Conservation (phyloP, 2,797 vertebrate species). For the Typhlichthys eigenmanni region DNA sequence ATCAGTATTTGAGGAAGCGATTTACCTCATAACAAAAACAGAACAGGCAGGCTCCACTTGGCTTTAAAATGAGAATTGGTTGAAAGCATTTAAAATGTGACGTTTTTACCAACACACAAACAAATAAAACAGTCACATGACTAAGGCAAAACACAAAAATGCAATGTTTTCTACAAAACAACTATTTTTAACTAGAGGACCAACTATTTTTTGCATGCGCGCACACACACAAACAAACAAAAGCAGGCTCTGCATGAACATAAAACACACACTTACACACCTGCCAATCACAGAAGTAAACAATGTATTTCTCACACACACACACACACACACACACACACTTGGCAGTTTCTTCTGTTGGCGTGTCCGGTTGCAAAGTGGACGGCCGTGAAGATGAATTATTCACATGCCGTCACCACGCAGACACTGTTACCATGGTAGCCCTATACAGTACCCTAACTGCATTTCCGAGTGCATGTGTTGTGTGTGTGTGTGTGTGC, state of each 20-base stretch:
- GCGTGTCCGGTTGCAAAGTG: constrained; percentile 51
- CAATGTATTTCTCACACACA: constrained; percentile 7
- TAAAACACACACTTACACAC: constrained; percentile 1
- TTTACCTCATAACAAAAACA: no score
- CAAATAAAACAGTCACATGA: no score
- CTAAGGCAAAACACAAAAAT: no score
- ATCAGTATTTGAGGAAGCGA: no score
- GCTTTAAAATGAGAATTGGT: no score
- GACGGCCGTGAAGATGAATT: constrained; percentile 49
- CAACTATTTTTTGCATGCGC: not conserved
- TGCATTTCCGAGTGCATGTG: constrained; percentile 3
- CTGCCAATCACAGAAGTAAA: no score
- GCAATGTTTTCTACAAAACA: no score
- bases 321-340: constrained; percentile 14
- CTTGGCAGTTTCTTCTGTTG: constrained; percentile 9
- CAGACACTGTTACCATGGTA: constrained; percentile 44
- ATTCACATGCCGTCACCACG: constrained; percentile 52
- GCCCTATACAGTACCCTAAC: constrained; percentile 30
- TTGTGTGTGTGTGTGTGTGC: not conserved
- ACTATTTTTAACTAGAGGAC: no score
- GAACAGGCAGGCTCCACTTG: no score
- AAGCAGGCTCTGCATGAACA: not conserved
- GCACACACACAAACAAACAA: constrained; percentile 7
- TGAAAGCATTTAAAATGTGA: no score
- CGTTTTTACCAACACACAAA: no score